phyloP scores from a whole-genome alignment of 2,113 vertebrate genomes.

The Cepphus grylle region DNA sequence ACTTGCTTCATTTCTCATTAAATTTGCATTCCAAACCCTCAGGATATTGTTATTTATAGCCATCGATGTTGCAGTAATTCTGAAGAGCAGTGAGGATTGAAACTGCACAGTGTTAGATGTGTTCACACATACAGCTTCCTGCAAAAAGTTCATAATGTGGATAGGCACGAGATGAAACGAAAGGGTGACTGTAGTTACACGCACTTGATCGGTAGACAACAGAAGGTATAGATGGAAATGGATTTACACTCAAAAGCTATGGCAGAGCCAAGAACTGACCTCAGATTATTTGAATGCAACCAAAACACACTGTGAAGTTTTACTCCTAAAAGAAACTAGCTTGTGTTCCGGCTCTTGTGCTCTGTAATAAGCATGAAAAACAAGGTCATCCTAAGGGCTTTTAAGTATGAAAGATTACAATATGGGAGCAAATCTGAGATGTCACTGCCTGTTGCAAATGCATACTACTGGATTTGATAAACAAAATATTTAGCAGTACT shows the following conservation, averaged over 20 bases:
- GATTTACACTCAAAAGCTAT: neutral
- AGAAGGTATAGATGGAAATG: neutral
- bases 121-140: accelerated
- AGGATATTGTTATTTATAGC: neutral
- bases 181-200: neutral
- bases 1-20: neutral
- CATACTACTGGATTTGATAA: neutral
- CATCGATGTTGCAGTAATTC: neutral
- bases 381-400: neutral
- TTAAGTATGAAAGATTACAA: neutral
- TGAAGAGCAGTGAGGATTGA: neutral
- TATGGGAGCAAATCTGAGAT: neutral
- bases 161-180: neutral
- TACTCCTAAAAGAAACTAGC: neutral
- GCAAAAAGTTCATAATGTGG: neutral
- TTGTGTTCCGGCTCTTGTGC: neutral
- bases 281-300: neutral
- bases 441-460: neutral
- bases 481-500: neutral
- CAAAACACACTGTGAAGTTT: neutral
- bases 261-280: neutral
- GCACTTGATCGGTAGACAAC: neutral
- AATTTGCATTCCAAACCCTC: neutral
- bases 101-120: neutral
- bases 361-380: neutral